A percentile compares a stretch with the other conserved stretches of the same genome.
These are phyloP conservation scores for Parasteatoda tepidariorum DNA, from an alignment of 1,140 invertebrate species.

Conservation along the genomic window DNA sequence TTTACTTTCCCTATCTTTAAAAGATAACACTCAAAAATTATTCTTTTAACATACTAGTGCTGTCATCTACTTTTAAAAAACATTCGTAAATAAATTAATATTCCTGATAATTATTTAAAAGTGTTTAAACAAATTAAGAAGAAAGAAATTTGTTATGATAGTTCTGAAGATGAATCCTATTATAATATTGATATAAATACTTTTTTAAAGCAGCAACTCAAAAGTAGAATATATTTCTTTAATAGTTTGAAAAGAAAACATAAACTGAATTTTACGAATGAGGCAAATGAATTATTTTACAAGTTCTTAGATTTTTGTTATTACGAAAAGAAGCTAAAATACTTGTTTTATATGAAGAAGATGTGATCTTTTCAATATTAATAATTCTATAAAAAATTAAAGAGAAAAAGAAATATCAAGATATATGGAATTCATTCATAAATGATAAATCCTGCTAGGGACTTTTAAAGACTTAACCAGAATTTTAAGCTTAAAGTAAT, in stretches of 20 bases:
- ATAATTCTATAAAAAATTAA: background rate
- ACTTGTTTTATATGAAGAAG: background rate
- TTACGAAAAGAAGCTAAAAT: background rate
- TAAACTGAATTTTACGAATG: background rate
- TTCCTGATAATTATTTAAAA: background rate
- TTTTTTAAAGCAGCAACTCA: background rate
- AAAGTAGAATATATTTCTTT: background rate
- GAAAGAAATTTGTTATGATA: background rate
- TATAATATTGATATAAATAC: background rate
- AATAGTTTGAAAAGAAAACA: background rate
- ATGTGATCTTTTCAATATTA: background rate
- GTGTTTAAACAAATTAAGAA: background rate
- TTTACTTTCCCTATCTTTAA: no score
- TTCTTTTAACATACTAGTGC: no score
- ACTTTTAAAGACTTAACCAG: no score
- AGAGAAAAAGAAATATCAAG: background rate
- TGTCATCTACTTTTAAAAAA: no score
- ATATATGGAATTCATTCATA: conserved; percentile 1
- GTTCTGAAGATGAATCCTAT: background rate
- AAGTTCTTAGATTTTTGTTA: background rate
- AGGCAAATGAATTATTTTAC: background rate
- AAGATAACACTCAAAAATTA: no score
- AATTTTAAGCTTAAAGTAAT: no score
- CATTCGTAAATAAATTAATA: no score
- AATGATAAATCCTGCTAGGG: no score